Conservation (phyloP, 2,113 vertebrate genomes). For the Callipepla californica region DNA sequence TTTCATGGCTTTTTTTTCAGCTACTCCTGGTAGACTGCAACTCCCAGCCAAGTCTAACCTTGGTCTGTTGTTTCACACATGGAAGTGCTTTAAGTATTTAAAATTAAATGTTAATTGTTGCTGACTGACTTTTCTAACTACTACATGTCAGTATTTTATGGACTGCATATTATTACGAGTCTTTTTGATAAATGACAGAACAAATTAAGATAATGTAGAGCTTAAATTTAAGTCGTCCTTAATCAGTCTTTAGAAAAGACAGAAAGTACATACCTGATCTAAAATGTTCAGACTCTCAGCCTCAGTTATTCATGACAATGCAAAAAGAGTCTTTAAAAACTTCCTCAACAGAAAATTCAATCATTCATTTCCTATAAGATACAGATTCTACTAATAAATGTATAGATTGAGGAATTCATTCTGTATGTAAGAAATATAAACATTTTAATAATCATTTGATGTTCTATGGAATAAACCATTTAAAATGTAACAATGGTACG, state of each 20-base stretch:
- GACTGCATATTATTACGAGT: not conserved
- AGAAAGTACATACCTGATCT: not conserved
- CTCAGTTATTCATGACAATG: not conserved
- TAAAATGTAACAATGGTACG: not conserved
- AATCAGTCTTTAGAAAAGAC: not conserved
- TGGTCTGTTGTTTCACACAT: not conserved
- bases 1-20: not conserved
- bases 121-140: not conserved
- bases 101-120: not conserved
- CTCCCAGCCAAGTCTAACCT: not conserved
- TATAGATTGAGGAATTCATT: not conserved
- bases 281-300: not conserved
- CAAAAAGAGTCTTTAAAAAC: not conserved
- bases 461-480: not conserved
- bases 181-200: not conserved
- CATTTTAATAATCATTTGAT: not conserved
- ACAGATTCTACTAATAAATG: slow-evolving; percentile 8
- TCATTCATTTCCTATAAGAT: not conserved
- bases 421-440: not conserved
- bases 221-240: not conserved
- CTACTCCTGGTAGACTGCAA: not conserved
- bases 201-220: not conserved
- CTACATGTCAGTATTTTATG: not conserved
- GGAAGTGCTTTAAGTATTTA: not conserved
- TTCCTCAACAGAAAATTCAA: not conserved